Base-by-base conservation (phyloP, 2,797 vertebrate genomes). In the Hylomyscus alleni region DNA sequence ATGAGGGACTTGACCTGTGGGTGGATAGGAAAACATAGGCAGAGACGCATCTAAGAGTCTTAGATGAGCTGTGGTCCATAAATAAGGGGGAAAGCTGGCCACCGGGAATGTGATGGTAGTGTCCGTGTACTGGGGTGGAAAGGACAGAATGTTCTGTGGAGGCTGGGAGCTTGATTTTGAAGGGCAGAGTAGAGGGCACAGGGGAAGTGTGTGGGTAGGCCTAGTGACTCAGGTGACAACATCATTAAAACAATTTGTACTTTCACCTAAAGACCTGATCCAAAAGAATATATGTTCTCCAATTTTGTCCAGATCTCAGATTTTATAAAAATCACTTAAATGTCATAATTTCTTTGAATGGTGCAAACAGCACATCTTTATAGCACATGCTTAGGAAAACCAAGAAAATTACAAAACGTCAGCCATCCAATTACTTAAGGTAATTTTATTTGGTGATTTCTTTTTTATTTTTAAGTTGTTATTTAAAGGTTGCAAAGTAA, bases 271-370 rank as follows among this genome's bases (percentile, higher is more conserved):
- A 52, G 62, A 52, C 47, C 20, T 86, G 47, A 52, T 24, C 2
- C 3, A 24, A 37, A 86, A n/a, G 22, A 69, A 12, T 69, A 12
- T 91, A 37, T 80, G 3, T 91, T 62, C 50, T 96, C 54, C 60
- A 47, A 90, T 56, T 54, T 54, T 93, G 91, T 31, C 60, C 81
- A 67, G 88, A 84, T 58, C 24, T 84, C 87, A 85, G 92, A 60
- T 90, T 77, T 85, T 52, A 92, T 14, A 73, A 75, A 86, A 82
- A n/a, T 29, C 34, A 4, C 37, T 67, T 58, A 56, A 75, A 58
- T 76, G 24, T 37, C 29, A 52, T 52, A 3, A 15, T 58, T 50
- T 76, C 58, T 47, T 78, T 62, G 31, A 8, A 75, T 56, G 13
- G 67, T 22, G 29, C 19, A 89, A 96, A 44, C 24, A 85, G 62